Evolutionary conservation across 37 sponge, comb jelly and placozoan species (phyloP).

Genomic region (Oopsacas minuta): DNA sequence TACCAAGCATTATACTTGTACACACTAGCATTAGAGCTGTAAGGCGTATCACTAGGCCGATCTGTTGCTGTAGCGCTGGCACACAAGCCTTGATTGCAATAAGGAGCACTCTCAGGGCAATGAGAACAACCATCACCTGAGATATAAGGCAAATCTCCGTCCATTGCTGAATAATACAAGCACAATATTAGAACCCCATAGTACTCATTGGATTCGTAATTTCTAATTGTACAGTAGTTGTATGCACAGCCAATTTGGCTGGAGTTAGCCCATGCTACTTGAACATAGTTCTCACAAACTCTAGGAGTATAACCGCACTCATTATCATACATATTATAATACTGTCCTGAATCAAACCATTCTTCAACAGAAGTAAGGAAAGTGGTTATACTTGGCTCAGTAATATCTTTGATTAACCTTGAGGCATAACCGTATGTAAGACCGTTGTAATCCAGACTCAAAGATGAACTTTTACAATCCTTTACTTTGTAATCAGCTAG

Average conservation of each 20-base stretch:
- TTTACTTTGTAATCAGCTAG: not conserved
- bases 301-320: not conserved
- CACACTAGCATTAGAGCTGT: too few relatives aligned
- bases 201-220: not conserved
- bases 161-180: not conserved
- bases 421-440: not conserved
- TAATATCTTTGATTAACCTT: not conserved
- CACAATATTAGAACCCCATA: not conserved
- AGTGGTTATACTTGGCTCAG: not conserved
- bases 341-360: not conserved
- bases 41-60: too few relatives aligned
- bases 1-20: too few relatives aligned
- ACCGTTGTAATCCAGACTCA: not conserved
- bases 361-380: not conserved
- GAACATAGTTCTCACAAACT: not conserved
- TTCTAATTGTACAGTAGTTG: not conserved
- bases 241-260: not conserved
- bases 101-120: not conserved
- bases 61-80: not conserved
- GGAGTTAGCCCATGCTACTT: not conserved
- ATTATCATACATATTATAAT: not conserved
- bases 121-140: not conserved
- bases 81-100: not conserved
- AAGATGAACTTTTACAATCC: not conserved
- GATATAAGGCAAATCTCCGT: not conserved